A percentile compares a stretch with the other conserved stretches of the same genome.
phyloP scores from a whole-genome alignment of 2,113 vertebrate genomes.

The Typhlomys cinereus region DNA sequence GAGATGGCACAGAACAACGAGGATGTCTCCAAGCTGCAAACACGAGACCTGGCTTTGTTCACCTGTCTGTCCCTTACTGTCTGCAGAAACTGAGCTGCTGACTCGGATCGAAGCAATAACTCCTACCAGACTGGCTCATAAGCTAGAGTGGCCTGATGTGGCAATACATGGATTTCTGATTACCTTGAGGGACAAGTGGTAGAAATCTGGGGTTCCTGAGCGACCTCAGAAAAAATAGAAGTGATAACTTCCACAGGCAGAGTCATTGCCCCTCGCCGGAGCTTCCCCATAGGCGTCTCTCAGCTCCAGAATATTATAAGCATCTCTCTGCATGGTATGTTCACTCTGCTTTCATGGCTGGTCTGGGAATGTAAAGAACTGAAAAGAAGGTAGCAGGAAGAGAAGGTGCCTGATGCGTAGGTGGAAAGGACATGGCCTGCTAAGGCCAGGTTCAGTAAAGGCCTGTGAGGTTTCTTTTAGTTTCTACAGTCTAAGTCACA shows the following conservation, averaged over 20 bases:
- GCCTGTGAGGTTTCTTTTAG: slow-evolving; percentile 60
- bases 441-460: background rate
- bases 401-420: background rate
- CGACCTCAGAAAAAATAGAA: background rate
- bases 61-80: background rate
- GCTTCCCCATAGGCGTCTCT: background rate
- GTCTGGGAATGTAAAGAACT: background rate
- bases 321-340: background rate
- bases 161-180: background rate
- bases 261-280: background rate
- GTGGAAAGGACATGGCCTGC: slow-evolving; percentile 11
- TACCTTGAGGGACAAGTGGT: background rate
- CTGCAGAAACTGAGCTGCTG: background rate
- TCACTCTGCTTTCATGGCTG: background rate
- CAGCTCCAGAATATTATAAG: background rate
- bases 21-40: slow-evolving; percentile 12
- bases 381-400: background rate
- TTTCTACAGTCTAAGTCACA: slow-evolving; percentile 50
- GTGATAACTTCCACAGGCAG: background rate
- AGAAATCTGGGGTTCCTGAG: background rate
- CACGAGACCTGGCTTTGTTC: too few species aligned
- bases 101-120: background rate
- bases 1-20: slow-evolving; percentile 58
- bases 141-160: background rate
- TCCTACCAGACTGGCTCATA: background rate